Evolutionary conservation across 2,888 invertebrate genomes (phyloP).

Genomic region (Thymelicus sylvestris): DNA sequence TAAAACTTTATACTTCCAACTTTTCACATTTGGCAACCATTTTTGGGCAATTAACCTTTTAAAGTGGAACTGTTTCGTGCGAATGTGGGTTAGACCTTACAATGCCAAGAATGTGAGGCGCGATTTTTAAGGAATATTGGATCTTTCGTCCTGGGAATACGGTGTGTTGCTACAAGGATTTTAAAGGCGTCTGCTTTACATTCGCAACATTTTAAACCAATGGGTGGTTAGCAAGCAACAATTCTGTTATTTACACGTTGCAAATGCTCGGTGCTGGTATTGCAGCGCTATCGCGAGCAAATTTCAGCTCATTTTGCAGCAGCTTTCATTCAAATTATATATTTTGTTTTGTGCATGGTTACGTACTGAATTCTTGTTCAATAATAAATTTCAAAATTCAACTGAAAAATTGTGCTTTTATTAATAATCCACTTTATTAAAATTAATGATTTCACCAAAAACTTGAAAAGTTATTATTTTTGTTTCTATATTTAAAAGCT

Average conservation of each 20-base stretch:
- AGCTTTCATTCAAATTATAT: slow-evolving; percentile 6
- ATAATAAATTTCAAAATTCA: not conserved
- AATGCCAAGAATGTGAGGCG: slow-evolving; percentile 18
- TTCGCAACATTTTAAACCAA: slow-evolving; percentile 29
- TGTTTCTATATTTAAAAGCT: too few relatives aligned
- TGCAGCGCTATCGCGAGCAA: slow-evolving; percentile 24
- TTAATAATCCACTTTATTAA: too few relatives aligned
- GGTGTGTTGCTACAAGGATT: slow-evolving; percentile 5
- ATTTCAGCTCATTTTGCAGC: slow-evolving; percentile 14
- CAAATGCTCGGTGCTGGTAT: slow-evolving; percentile 4
- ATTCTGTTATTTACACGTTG: slow-evolving; percentile 27
- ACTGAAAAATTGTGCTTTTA: not conserved
- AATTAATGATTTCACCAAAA: too few relatives aligned
- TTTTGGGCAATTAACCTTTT: slow-evolving; percentile 61
- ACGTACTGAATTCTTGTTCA: slow-evolving; percentile 9
- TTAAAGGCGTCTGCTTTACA: slow-evolving; percentile 17
- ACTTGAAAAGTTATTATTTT: too few relatives aligned
- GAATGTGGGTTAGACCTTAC: slow-evolving; percentile 40
- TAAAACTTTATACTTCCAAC: slow-evolving; percentile 53
- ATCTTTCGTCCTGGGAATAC: slow-evolving; percentile 14
- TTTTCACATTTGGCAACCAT: slow-evolving; percentile 61
- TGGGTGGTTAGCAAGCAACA: slow-evolving; percentile 32
- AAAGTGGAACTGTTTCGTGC: slow-evolving; percentile 50
- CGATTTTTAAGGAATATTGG: slow-evolving; percentile 8
- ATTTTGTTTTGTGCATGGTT: slow-evolving; percentile 11